phyloP scores from a whole-genome alignment of 2,888 invertebrate genomes.

The Caenorhabditis sp. region DNA sequence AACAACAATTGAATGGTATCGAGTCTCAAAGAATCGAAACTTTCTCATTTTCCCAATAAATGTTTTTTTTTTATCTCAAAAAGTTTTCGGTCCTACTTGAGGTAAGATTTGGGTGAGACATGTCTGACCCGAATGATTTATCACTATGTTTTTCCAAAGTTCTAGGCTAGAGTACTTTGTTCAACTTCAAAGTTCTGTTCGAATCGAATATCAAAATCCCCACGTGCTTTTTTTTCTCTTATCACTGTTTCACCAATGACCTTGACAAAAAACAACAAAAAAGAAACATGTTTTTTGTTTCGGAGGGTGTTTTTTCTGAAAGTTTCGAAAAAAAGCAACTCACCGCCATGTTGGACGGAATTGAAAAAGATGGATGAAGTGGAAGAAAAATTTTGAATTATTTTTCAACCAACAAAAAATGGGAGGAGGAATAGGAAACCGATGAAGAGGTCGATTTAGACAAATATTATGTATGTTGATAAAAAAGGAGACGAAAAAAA shows the following conservation, averaged over 20 bases:
- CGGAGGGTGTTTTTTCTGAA: no score
- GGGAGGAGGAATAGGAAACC: not conserved
- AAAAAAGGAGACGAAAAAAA: not conserved
- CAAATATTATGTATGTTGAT: not conserved
- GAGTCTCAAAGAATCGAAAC: no score
- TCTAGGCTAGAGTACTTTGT: no score
- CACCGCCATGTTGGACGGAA: not conserved
- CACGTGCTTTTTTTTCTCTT: not conserved
- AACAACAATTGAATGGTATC: not conserved
- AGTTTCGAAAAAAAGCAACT: not conserved
- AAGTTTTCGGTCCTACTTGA: no score
- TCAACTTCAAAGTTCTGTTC: no score
- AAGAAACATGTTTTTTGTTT: not conserved
- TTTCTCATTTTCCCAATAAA: no score
- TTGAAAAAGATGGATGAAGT: constrained; percentile 3
- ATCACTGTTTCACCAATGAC: not conserved
- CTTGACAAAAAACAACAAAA: no score
- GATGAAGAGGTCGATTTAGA: not conserved
- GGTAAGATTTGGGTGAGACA: no score
- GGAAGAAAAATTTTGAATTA: not conserved
- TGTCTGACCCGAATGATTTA: no score
- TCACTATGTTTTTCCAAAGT: no score
- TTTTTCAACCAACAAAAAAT: constrained; percentile 1
- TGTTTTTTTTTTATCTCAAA: no score
- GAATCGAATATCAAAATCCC: not conserved